Evolutionary conservation across 1,140 invertebrate species (phyloP).

Genomic region (Leptinotarsa defecta): DNA sequence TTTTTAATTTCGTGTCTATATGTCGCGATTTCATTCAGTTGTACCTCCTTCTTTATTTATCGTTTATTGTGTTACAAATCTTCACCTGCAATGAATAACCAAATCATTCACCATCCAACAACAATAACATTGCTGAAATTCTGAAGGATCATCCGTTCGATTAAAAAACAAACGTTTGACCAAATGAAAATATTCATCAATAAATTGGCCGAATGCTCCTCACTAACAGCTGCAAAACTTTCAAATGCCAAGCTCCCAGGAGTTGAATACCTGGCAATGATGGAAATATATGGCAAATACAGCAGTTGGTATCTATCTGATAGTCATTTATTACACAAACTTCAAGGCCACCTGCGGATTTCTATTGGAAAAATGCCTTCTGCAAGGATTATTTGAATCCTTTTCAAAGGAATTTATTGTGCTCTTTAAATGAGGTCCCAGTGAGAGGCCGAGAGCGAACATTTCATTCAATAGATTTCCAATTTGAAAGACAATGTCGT

Average conservation of each 20-base stretch:
- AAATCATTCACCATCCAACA: no score
- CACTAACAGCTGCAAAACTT: background rate
- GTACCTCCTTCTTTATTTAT: no score
- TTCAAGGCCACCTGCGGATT: constrained; percentile 3
- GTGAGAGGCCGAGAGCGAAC: background rate
- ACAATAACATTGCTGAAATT: no score
- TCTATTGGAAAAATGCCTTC: constrained; percentile 16
- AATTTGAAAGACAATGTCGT: no score
- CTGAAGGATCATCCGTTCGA: no score
- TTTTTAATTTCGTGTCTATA: no score
- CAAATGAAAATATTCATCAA: no score
- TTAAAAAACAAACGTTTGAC: no score
- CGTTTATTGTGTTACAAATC: no score
- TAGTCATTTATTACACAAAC: constrained; percentile 4
- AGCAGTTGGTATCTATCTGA: constrained; percentile 1
- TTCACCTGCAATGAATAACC: no score
- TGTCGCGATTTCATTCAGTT: no score
- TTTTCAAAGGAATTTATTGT: background rate
- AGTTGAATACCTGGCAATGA: background rate
- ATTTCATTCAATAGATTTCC: no score
- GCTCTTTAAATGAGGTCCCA: background rate
- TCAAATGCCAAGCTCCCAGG: background rate
- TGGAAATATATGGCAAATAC: background rate
- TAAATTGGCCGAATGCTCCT: background rate
- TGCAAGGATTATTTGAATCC: constrained; percentile 11